Base-by-base conservation (phyloP, 2,113 vertebrate genomes). In the Anhinga anhinga region DNA sequence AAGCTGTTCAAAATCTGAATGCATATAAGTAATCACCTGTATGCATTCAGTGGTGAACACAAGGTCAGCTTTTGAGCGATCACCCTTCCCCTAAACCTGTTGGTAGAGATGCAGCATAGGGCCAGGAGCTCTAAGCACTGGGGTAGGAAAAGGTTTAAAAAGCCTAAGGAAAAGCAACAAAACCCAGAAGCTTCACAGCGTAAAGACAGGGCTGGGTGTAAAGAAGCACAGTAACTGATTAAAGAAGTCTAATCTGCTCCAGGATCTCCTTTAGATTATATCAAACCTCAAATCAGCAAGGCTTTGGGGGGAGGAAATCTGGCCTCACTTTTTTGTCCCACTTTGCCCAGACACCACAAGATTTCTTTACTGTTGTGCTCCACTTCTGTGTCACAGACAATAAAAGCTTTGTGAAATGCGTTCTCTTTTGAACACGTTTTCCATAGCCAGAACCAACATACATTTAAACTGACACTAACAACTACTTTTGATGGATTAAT, bases 351-450 rank as follows among this genome's bases (percentile, higher is more conserved):
- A 86, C 86, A 94, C 79, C 90, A 95, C 61, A 88, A 76, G 86
- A 73, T 76, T 81, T 95, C 44, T 92, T 70, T 78, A 82, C 15
- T 53, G 50, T 67, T 86, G 34, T 2, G 4, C 32, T 86, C 80
- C 42, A 82, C 50, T 95, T 91, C 66, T 56, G 29, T 78, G 21
- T 79, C 77, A 90, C 72, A 92, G 67, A 85, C 82, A 97, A 95
- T 88, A 86, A 88, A 96, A 96, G 81, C 90, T 96, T 95, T 96
- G 87, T 90, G 44, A 45, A 45, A 45, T 45, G 17, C 7, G 44
- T 45, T 45, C 44, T 45, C 18, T 45, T 45, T 45, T 45, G 44
- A 45, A 45, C 44, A 58, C 34, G 42, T 95, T 94, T 94, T 86
- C 87, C 78, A 70, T 34, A 82, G 53, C 25, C 81, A 84, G 53